Evolutionary conservation across 2,113 vertebrate genomes (phyloP), one percentile per base, ranked within the genome.

Genomic region (Pristiophorus japonicus): DNA sequence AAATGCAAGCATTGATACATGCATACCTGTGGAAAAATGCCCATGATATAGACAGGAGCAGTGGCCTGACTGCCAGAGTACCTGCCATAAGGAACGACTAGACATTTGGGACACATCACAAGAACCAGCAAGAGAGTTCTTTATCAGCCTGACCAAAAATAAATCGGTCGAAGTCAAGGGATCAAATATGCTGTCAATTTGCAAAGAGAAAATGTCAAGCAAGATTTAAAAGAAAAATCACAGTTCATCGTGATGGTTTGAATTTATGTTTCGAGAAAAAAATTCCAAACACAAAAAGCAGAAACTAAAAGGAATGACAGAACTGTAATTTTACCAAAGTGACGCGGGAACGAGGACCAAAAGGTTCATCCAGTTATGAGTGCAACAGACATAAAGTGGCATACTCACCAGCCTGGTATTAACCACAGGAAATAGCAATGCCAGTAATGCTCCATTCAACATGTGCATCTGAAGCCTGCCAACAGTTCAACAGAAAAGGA

Each of bases 381-480:
- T 16, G 12, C 16, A 20, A 87, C 24, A 95, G 66, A 90, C 16
- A 42, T 70, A n/a, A 66, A 70, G 24, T 24, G 42, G n/a, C 4
- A 62, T 96, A 98, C 99, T 98, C 97, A 99, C 99, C 98, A 99
- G 97, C 95, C 99, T 97, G 0, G 99, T 99, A 96, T 99, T 99
- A 96, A 99, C 98, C 34, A 99, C 98, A 62, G 99, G 99, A 96
- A 99, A 99, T 96, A 99, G 97, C 96, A 99, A 96, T 18, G 99
- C 99, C 96, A 99, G 96, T 62, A 99, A 97, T 0, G 99, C 99
- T 0, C 99, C 99, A 92, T 99, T 99, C 96, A 99, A 96, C 99
- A 99, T 99, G 95, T 99, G 99, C 97, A 99, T 99, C 97, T 99
- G 99, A 78, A 99, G 97, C 97, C 99, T 99, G 96, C 38, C 47